Evolutionary conservation across 2,113 vertebrate genomes (phyloP).

Genomic region (Melanocharis versteri): DNA sequence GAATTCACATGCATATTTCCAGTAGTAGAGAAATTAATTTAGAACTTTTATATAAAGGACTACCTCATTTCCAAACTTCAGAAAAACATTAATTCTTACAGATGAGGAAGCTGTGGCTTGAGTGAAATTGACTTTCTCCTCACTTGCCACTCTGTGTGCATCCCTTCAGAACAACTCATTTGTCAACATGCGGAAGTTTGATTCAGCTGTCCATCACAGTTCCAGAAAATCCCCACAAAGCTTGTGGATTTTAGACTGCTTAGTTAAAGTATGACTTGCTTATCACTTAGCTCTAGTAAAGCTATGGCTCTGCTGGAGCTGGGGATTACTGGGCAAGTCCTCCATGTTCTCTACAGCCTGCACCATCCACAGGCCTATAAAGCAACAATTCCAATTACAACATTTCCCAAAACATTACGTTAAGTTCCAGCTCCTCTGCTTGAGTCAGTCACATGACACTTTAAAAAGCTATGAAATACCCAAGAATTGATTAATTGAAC

Average conservation of each 20-base stretch:
- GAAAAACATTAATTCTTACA: not conserved
- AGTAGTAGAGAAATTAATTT: not conserved
- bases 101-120: not conserved
- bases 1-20: not conserved
- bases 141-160: not conserved
- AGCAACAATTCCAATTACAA: not conserved
- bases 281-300: not conserved
- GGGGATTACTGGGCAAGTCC: not conserved
- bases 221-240: conserved; percentile 1
- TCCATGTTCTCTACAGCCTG: not conserved
- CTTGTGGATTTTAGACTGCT: conserved; percentile 19
- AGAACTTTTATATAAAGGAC: not conserved
- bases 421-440: not conserved
- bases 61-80: not conserved
- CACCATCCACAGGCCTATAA: not conserved
- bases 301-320: not conserved
- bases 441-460: not conserved
- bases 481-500: not conserved
- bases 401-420: not conserved
- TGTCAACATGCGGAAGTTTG: not conserved
- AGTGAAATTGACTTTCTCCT: not conserved
- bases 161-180: not conserved
- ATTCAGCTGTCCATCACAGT: not conserved
- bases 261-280: conserved; percentile 22
- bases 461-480: not conserved